phyloP scores from a whole-genome alignment of 1,140 invertebrate genomes.

The Zaprionus africanus region DNA sequence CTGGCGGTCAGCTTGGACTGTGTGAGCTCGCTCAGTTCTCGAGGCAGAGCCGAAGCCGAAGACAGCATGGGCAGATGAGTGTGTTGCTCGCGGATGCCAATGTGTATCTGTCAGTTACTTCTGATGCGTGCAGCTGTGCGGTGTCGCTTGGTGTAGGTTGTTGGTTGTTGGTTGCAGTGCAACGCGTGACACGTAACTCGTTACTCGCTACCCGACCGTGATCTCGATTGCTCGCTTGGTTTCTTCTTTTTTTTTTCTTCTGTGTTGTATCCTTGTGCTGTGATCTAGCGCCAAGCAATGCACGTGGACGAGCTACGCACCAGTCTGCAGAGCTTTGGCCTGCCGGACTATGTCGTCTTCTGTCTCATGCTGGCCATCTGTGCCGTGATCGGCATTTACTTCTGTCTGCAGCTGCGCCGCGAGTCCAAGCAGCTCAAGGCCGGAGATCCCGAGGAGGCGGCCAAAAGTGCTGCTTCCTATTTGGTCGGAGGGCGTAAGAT shows the following conservation, averaged over 20 bases:
- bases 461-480: conserved; percentile 87
- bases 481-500: conserved; percentile 93
- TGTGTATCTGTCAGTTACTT: conserved; percentile 56
- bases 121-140: conserved; percentile 63
- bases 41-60: conserved; percentile 18
- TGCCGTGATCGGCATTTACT: conserved; percentile 91
- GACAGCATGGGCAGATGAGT: conserved; percentile 8
- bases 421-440: conserved; percentile 86
- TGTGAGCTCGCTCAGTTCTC: conserved; percentile 7
- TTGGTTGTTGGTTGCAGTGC: neutral
- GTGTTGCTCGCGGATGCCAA: conserved; percentile 8
- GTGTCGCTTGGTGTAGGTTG: conserved; percentile 32
- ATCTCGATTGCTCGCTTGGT: conserved; percentile 33
- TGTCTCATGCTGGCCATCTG: conserved; percentile 89
- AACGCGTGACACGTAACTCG: neutral
- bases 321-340: conserved; percentile 88
- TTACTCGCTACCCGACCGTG: neutral
- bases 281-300: conserved; percentile 40
- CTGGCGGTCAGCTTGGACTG: conserved; percentile 13
- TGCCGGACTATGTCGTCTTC: conserved; percentile 90
- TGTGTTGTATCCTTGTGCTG: neutral
- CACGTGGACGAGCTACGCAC: conserved; percentile 87
- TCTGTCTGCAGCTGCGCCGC: conserved; percentile 86
- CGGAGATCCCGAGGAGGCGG: conserved; percentile 71
- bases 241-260: conserved; percentile 19